phyloP scores from a whole-genome alignment of 2,113 vertebrate genomes.

The Thalassoma bifasciatum region DNA sequence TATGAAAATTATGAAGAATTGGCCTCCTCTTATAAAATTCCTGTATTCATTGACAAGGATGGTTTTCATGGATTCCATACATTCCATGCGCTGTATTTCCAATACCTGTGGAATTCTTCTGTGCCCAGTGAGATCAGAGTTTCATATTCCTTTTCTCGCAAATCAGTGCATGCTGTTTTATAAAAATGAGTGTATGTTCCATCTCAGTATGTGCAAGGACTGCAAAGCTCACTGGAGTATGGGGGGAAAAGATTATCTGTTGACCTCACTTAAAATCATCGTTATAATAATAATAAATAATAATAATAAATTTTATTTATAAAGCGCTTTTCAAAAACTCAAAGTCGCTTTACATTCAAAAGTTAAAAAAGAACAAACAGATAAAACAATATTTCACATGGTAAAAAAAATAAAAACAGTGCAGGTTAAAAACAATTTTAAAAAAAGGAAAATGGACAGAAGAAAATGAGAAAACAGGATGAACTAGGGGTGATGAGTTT shows the following conservation, averaged over 20 bases:
- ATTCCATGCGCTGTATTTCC: background rate
- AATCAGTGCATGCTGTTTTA: constrained; percentile 27
- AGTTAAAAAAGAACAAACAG: no score
- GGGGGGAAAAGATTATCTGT: constrained; percentile 24
- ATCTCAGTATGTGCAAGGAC: background rate
- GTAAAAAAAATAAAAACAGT: no score
- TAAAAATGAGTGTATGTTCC: background rate
- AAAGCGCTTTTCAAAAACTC: no score
- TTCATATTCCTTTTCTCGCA: constrained; percentile 24
- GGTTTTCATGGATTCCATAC: constrained; percentile 6
- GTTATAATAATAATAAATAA: no score
- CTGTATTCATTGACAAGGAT: background rate
- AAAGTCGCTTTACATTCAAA: no score
- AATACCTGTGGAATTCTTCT: constrained; percentile 9
- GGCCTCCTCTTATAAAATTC: background rate
- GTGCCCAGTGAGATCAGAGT: background rate
- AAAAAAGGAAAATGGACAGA: no score
- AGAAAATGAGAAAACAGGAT: no score
- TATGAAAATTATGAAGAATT: background rate
- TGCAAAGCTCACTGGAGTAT: constrained; percentile 17
- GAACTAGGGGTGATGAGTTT: no score
- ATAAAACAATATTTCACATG: no score
- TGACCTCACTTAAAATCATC: constrained; percentile 41
- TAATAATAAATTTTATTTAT: no score
- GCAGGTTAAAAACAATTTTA: no score